A percentile compares a stretch with the other conserved stretches of the same genome.
These are phyloP conservation scores for Leptinotarsa juncta DNA, from an alignment of 2,888 invertebrate genomes.

Conservation along the genomic window DNA sequence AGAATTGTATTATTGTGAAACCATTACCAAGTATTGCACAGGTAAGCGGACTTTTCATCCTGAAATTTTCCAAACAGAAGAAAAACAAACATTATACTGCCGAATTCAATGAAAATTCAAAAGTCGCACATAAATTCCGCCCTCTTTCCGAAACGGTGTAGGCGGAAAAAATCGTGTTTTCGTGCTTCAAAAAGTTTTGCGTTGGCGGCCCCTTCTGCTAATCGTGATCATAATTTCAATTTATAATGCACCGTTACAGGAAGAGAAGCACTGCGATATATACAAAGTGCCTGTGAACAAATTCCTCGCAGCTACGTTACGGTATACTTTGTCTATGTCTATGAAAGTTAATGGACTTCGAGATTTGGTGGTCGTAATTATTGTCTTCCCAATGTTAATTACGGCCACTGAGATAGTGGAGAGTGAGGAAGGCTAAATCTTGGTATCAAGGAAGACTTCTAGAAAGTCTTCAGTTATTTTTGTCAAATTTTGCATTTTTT, in stretches of 20 bases:
- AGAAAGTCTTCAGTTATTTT: too few relatives aligned
- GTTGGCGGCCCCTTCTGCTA: slow-evolving; percentile 12
- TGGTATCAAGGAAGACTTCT: too few relatives aligned
- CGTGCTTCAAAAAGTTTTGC: background rate
- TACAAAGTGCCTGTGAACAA: background rate
- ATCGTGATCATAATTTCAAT: slow-evolving; percentile 4
- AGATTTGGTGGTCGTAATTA: too few relatives aligned
- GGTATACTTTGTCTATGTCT: background rate
- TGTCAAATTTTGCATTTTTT: too few relatives aligned
- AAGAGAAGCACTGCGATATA: background rate
- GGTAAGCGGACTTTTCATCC: too few relatives aligned
- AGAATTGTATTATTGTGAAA: too few relatives aligned
- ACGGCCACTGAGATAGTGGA: too few relatives aligned
- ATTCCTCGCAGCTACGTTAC: background rate
- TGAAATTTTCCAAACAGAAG: slow-evolving; percentile 2
- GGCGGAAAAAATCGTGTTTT: background rate
- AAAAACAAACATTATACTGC: slow-evolving; percentile 15
- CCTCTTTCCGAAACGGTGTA: background rate
- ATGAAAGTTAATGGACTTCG: background rate
- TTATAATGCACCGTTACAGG: slow-evolving; percentile 7
- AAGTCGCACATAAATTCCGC: background rate
- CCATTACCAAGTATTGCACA: too few relatives aligned
- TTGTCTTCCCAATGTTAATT: too few relatives aligned
- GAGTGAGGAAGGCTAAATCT: too few relatives aligned
- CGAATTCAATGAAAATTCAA: background rate